phyloP scores from a whole-genome alignment of 1,140 invertebrate genomes.

The Palaemon carinicauda region DNA sequence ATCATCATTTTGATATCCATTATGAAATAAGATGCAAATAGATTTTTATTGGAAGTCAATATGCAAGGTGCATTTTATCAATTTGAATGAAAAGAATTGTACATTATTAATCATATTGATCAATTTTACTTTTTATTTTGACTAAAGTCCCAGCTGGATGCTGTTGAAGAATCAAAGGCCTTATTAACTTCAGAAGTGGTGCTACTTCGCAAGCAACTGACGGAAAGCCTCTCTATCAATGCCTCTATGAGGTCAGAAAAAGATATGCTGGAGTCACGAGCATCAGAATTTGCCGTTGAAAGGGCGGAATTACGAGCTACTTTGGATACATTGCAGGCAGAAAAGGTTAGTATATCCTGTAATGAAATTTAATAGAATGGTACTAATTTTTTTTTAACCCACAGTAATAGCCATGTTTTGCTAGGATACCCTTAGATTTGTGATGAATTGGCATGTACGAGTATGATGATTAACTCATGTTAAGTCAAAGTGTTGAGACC shows the following conservation, averaged over 20 bases:
- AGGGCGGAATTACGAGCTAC: constrained; percentile 53
- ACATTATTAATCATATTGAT: too few relatives aligned
- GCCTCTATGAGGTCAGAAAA: constrained; percentile 48
- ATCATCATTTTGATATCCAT: too few relatives aligned
- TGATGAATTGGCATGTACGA: too few relatives aligned
- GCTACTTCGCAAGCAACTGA: constrained; percentile 59
- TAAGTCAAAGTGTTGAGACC: too few relatives aligned
- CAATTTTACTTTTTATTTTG: not conserved
- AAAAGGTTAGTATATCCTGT: constrained; percentile 39
- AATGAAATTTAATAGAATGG: not conserved
- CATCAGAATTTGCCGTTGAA: constrained; percentile 58
- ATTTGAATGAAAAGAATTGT: too few relatives aligned
- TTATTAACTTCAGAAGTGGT: constrained; percentile 60
- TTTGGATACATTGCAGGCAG: constrained; percentile 56
- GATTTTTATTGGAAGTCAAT: too few relatives aligned
- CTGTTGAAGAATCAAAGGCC: constrained; percentile 55
- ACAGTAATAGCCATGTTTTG: too few relatives aligned
- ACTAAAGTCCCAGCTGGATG: constrained; percentile 56
- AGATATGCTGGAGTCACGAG: constrained; percentile 49
- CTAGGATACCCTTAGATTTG: too few relatives aligned
- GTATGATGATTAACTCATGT: too few relatives aligned
- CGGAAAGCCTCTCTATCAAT: constrained; percentile 49
- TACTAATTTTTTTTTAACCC: too few relatives aligned
- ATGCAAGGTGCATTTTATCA: too few relatives aligned
- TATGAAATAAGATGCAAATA: too few relatives aligned